Conservation (phyloP, 2,113 vertebrate species). For the Melanerpes aurifrons region DNA sequence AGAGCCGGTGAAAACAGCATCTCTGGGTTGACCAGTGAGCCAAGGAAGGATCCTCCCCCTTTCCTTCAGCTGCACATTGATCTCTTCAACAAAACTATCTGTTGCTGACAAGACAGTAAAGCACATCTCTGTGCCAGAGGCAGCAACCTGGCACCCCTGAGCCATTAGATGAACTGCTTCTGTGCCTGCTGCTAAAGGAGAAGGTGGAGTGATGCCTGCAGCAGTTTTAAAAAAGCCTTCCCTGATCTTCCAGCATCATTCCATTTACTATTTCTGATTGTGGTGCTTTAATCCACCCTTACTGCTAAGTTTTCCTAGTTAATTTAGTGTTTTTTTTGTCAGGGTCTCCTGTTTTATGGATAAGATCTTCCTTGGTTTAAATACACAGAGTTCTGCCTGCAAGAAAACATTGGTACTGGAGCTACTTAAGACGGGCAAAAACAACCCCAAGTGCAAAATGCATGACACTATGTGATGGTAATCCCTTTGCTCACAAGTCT, state of each 20-base stretch:
- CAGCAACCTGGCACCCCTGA: background rate
- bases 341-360: background rate
- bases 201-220: background rate
- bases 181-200: accelerated
- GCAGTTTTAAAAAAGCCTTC: background rate
- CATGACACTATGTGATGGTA: background rate
- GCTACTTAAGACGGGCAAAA: background rate
- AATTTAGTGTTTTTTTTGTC: background rate
- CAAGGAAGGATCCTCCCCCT: background rate
- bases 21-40: background rate
- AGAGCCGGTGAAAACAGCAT: background rate
- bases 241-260: background rate
- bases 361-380: background rate
- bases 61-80: accelerated
- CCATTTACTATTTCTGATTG: background rate
- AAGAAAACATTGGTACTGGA: background rate
- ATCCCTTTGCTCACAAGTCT: background rate
- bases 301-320: background rate
- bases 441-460: background rate
- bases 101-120: background rate
- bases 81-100: background rate
- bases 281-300: background rate
- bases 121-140: background rate
- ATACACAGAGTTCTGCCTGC: background rate
- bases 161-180: accelerated